Conservation (phyloP, 1,140 invertebrate species). For the Heliconius melpomene region DNA sequence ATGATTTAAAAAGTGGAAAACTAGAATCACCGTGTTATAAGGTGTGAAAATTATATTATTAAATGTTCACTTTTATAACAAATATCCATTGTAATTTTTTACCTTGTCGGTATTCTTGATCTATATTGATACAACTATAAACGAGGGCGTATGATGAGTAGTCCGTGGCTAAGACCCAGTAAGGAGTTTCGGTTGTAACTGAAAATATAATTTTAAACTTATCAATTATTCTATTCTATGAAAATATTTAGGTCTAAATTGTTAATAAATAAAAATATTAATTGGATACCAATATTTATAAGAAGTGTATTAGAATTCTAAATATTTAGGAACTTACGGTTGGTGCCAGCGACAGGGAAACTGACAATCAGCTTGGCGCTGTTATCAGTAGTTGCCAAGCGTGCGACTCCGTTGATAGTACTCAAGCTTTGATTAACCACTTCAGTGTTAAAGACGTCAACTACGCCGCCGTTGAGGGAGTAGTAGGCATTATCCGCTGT, state of each 20-base stretch:
- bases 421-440: constrained; percentile 55
- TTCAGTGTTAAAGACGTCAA: constrained; percentile 59
- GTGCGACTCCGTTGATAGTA: constrained; percentile 49
- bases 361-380: constrained; percentile 58
- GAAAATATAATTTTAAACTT: not conserved
- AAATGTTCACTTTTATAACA: no score
- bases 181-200: constrained; percentile 29
- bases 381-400: constrained; percentile 42
- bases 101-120: constrained; percentile 56
- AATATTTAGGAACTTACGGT: constrained; percentile 46
- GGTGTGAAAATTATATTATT: no score
- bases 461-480: constrained; percentile 28
- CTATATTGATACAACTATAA: constrained; percentile 59
- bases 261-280: not conserved
- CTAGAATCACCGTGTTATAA: no score
- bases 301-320: not conserved
- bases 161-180: constrained; percentile 69
- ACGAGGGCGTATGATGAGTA: constrained; percentile 63
- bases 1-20: no score
- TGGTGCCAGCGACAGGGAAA: constrained; percentile 58
- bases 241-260: not conserved
- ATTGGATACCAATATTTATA: not conserved
- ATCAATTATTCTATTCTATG: no score
- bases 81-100: not conserved
- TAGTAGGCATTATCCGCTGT: constrained; percentile 56